phyloP scores from a whole-genome alignment of 2,113 vertebrate species.

The Ammodytes dubius region DNA sequence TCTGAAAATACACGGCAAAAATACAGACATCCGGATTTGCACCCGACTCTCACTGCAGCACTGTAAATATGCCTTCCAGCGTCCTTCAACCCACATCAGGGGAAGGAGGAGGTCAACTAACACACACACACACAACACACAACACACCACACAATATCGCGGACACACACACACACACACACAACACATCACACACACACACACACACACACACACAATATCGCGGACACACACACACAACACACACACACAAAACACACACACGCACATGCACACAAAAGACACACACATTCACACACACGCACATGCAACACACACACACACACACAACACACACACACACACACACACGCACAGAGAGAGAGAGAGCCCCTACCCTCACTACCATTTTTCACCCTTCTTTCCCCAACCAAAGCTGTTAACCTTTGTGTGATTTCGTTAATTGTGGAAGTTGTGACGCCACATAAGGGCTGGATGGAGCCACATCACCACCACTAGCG shows the following conservation, averaged over 20 bases:
- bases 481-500: conserved; percentile 37
- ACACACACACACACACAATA: no score
- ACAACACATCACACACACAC: no score
- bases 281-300: no score
- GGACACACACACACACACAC: no score
- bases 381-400: conserved; percentile 52
- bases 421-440: conserved; percentile 77
- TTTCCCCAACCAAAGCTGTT: conserved; percentile 45
- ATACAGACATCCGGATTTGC: conserved; percentile 35
- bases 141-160: no score
- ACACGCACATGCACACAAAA: no score
- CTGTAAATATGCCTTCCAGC: conserved; percentile 49
- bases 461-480: conserved; percentile 20
- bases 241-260: no score
- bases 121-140: conserved; percentile 4
- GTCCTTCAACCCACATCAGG: conserved; percentile 63
- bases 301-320: no score
- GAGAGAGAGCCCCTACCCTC: neutral
- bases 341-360: no score
- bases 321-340: no score
- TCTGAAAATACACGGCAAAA: conserved; percentile 37
- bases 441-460: conserved; percentile 70
- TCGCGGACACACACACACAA: no score
- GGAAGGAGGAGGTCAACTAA: conserved; percentile 60
- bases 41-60: conserved; percentile 8